A percentile compares a stretch with the other conserved stretches of the same genome.
Evolutionary conservation across 2,888 invertebrate genomes (phyloP).

Genomic region (Catocala nupta): DNA sequence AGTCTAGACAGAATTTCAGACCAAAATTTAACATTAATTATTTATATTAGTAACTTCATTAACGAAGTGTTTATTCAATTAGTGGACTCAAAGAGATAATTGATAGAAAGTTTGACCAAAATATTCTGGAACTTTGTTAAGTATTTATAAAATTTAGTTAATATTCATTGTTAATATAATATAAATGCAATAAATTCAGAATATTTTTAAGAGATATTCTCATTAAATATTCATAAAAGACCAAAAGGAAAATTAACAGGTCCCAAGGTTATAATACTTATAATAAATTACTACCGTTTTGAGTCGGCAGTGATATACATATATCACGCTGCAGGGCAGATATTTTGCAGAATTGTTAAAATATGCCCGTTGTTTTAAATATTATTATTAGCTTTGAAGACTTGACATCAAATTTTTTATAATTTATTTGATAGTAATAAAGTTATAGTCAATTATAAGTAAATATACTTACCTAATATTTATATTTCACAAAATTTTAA

Average conservation of each 20-base stretch:
- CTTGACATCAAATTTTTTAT: background rate
- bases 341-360: background rate
- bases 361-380: background rate
- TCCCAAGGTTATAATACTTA: background rate
- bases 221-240: background rate
- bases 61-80: constrained; percentile 28
- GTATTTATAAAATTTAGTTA: background rate
- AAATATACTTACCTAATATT: too few relatives aligned
- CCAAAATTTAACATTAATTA: constrained; percentile 19
- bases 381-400: background rate
- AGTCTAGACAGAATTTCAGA: background rate
- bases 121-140: constrained; percentile 3
- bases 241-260: constrained; percentile 2
- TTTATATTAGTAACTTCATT: constrained; percentile 16
- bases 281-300: background rate
- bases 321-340: background rate
- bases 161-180: background rate
- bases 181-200: background rate
- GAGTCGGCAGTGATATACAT: background rate
- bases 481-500: too few relatives aligned
- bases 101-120: constrained; percentile 9
- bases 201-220: background rate
- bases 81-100: constrained; percentile 13
- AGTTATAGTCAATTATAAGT: too few relatives aligned
- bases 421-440: too few relatives aligned